phyloP scores from a whole-genome alignment of 2,888 invertebrate genomes.

The Drosophila mercatorum region DNA sequence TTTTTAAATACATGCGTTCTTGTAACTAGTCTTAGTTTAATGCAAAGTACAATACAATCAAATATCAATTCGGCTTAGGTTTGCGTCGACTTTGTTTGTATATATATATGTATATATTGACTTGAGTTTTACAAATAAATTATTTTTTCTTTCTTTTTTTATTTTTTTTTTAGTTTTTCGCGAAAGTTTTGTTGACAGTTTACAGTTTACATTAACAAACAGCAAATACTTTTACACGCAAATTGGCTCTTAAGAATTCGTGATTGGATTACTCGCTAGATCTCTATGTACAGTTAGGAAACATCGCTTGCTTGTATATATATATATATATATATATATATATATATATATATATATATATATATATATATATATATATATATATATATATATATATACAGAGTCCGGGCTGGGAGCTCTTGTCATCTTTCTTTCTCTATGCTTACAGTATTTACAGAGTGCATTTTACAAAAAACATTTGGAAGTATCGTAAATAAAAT shows the following conservation, averaged over 20 bases:
- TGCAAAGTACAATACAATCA: slow-evolving; percentile 67
- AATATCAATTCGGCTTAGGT: slow-evolving; percentile 54
- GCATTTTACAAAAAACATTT: slow-evolving; percentile 73
- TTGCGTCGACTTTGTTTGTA: slow-evolving; percentile 31
- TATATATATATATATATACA: slow-evolving; percentile 47
- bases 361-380: slow-evolving; percentile 46
- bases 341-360: slow-evolving; percentile 46
- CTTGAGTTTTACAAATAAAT: slow-evolving; percentile 72
- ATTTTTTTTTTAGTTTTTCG: background rate
- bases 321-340: slow-evolving; percentile 42
- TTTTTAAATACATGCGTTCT: slow-evolving; percentile 72
- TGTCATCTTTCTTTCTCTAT: slow-evolving; percentile 37
- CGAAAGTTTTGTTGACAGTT: background rate
- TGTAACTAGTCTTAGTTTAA: slow-evolving; percentile 44
- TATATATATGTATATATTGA: slow-evolving; percentile 50
- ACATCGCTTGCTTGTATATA: slow-evolving; percentile 67
- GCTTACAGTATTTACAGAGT: slow-evolving; percentile 79
- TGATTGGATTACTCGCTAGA: slow-evolving; percentile 54
- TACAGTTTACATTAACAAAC: slow-evolving; percentile 42
- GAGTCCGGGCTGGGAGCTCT: slow-evolving; percentile 28
- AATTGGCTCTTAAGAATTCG: slow-evolving; percentile 57
- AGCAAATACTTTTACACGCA: slow-evolving; percentile 53
- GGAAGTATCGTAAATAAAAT: slow-evolving; percentile 82
- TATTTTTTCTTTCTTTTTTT: slow-evolving; percentile 28
- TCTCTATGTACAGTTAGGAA: slow-evolving; percentile 76